Base-by-base conservation (phyloP, 1,140 invertebrate genomes). In the Cydia strobilella region DNA sequence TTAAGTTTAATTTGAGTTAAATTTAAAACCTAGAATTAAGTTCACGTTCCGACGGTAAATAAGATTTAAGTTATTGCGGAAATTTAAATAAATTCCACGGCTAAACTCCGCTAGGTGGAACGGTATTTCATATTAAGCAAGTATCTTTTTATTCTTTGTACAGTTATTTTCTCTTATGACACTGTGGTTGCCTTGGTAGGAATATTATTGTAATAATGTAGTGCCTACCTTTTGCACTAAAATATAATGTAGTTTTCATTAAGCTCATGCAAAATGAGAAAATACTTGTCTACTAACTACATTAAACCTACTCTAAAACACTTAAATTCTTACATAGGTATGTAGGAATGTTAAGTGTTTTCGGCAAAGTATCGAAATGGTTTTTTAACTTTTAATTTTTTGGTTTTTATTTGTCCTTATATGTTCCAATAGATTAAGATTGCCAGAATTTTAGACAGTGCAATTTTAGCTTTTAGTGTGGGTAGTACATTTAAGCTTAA, bases 1-100 rank as follows among this genome's bases (percentile, higher is more conserved):
- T 79, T 79, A 75, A 79, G 76, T 81, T 88, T 86, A 45, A 45
- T 73, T 35, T 35, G 39, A 69, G 65, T 69, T 73, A 73, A 73
- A 73, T 73, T 48, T 54, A 73, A 73, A 69, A 69, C 65, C 65
- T 69, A 69, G 65, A 69, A 69, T 69, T 69, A 69, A 69, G 27
- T 69, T 0, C 65, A 69, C 65, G 65, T 69, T 35, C 65, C 27
- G 65, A 35, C 65, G 31, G 31, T 51, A 73, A 73, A 51, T 73
- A 73, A 27, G 72, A 73, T 73, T 73, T 73, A 48, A 51, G 35
- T 74, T 66, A 74, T 45, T 74, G 35, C 48, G 35, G 31, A 62
- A 74, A 74, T 66, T 74, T 66, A 69, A 69, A 69, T 69, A 69
- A 69, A 69, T 69, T 35, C 27, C 65, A 10, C 65, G n/a, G 31